Base-by-base conservation (phyloP, 23 tunicate species). In the Diplosoma virens region DNA sequence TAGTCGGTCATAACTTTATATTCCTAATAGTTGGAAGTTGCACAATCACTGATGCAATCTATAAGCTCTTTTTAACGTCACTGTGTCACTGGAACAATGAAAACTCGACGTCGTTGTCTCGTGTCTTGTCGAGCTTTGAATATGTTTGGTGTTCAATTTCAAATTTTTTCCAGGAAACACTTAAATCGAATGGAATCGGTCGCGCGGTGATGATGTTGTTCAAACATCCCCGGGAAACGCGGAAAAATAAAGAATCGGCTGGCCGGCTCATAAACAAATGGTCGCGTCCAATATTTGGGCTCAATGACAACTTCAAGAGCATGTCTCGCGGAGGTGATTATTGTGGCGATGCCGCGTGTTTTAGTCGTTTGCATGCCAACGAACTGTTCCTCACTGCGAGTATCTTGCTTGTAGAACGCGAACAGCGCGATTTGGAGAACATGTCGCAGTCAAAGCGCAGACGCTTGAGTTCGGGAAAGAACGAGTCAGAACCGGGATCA, bases 251-350 rank as follows among this genome's bases (percentile, higher is more conserved):
- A 35, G 99, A 92, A 26, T 81, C 85, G 11, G 97, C 97, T 31
- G 97, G 97, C 6, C 58, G 97, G 5, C 75, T 94, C n/a, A 87
- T 94, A 33, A 83, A 83, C 63, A 87, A 87, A 66, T 94, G 99
- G 99, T 86, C 99, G 1, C 65, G 99, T 34, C 99, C 99, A 0
- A 79, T 94, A 32, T 94, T 87, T 67, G 99, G 99, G 1, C 61
- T 94, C 63, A 94, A 94, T 35, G 99, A 94, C 27, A 94, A 94
- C 41, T 94, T 87, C 58, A 87, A 83, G 59, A 87, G 95, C 78
- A 94, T 94, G 95, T 71, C 95, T 18, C 67, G 95, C 31, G 92
- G 86, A 76, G 91, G 91, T 93, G n/a, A n/a, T n/a, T n/a, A n/a
- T n/a, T n/a, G n/a, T n/a, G n/a, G n/a, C n/a, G n/a, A n/a, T n/a